Conservation (phyloP, 2,797 vertebrate species). For the Dromococcyx pavoninus region DNA sequence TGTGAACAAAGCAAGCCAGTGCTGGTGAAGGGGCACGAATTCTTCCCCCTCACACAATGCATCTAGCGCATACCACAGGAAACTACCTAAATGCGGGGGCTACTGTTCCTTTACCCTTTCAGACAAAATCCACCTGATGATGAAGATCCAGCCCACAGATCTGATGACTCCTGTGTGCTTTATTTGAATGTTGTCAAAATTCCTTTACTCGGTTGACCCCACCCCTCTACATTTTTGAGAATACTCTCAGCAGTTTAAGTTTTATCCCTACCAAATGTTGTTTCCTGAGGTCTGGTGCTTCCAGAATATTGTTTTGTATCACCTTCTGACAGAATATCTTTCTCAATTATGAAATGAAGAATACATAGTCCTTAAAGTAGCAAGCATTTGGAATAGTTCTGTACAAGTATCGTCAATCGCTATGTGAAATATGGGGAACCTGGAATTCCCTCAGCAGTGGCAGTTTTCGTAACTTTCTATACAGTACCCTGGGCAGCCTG, state of each 20-base stretch:
- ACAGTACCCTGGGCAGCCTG: not conserved
- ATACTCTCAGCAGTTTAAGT: not conserved
- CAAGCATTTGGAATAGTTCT: not conserved
- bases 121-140: not conserved
- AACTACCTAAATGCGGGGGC: not conserved
- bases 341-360: not conserved
- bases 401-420: not conserved
- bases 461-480: not conserved
- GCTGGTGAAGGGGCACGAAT: not conserved
- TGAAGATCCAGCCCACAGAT: not conserved
- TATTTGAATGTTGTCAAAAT: not conserved
- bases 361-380: not conserved
- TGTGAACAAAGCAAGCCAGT: constrained; percentile 23
- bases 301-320: not conserved
- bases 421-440: not conserved
- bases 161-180: not conserved
- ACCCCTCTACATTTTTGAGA: not conserved
- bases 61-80: not conserved
- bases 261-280: not conserved
- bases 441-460: not conserved
- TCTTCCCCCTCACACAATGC: not conserved
- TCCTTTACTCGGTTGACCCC: not conserved
- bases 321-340: not conserved
- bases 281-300: not conserved
- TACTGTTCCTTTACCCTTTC: not conserved